phyloP scores from a whole-genome alignment of 2,888 invertebrate species.

The Phorcus lineatus region DNA sequence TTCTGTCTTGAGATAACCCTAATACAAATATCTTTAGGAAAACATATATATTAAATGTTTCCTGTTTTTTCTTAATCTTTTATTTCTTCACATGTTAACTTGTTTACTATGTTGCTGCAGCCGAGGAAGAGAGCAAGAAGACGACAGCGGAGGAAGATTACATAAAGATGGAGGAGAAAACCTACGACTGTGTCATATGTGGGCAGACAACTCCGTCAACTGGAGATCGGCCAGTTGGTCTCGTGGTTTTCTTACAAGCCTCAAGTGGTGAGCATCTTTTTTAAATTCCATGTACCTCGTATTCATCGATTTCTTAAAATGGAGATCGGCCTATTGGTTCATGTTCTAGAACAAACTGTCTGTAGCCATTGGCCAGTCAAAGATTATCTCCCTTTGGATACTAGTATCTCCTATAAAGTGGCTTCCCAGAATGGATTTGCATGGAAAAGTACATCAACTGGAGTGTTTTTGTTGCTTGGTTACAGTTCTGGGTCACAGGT shows the following conservation, averaged over 20 bases:
- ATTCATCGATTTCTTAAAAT: background rate
- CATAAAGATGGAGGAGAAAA: slow-evolving; percentile 37
- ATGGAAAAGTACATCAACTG: too few species aligned
- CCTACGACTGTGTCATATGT: slow-evolving; percentile 96
- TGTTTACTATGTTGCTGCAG: background rate
- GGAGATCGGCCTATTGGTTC: too few species aligned
- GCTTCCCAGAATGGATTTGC: too few species aligned
- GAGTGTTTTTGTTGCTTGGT: background rate
- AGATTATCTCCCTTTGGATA: too few species aligned
- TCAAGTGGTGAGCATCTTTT: slow-evolving; percentile 81
- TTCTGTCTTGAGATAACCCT: too few species aligned
- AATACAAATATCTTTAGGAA: background rate
- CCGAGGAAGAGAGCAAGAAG: slow-evolving; percentile 28
- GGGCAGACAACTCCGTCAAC: slow-evolving; percentile 91
- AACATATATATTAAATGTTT: background rate
- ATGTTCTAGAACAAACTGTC: too few species aligned
- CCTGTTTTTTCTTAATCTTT: background rate
- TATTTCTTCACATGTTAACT: background rate
- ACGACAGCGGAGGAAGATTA: slow-evolving; percentile 25
- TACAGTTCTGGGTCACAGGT: slow-evolving; percentile 83
- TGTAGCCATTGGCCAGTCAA: too few species aligned
- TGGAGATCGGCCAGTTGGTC: slow-evolving; percentile 88
- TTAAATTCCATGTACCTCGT: background rate
- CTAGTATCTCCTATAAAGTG: too few species aligned
- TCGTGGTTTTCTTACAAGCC: slow-evolving; percentile 89